phyloP scores from a whole-genome alignment of 2,888 invertebrate genomes.

The Dendrolimus houi region DNA sequence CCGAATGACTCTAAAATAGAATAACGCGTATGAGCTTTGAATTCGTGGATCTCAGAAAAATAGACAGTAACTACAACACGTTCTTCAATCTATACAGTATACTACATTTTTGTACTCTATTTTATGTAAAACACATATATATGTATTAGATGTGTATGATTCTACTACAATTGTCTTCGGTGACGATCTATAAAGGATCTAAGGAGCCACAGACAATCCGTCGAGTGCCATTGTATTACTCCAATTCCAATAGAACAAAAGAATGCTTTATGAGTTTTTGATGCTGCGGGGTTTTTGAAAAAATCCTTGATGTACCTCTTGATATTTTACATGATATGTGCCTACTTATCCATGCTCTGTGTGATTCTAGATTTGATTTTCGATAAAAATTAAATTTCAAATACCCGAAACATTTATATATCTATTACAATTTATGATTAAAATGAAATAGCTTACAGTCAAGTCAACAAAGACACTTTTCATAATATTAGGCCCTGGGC shows the following conservation, averaged over 20 bases:
- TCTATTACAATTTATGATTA: too few species aligned
- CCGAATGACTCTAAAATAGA: too few species aligned
- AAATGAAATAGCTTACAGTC: too few species aligned
- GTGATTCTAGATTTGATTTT: too few species aligned
- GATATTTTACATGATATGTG: background rate
- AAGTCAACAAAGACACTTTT: too few species aligned
- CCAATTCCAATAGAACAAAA: constrained; percentile 29
- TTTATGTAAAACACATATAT: background rate
- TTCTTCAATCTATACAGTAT: background rate
- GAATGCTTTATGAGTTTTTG: constrained; percentile 19
- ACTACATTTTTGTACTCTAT: background rate
- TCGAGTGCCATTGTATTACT: constrained; percentile 26
- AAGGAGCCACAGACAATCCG: constrained; percentile 18
- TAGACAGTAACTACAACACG: background rate
- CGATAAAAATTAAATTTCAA: too few species aligned
- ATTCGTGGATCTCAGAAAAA: too few species aligned
- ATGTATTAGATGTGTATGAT: background rate
- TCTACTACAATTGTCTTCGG: constrained; percentile 4
- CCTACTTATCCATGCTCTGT: too few species aligned
- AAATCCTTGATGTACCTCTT: background rate
- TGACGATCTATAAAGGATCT: constrained; percentile 15
- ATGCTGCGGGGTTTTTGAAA: constrained; percentile 11
- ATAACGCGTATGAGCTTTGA: too few species aligned
- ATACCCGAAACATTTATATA: too few species aligned
- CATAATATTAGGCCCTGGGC: too few species aligned